These are phyloP conservation scores for Stomorhina lunata DNA, from an alignment of 2,888 invertebrate genomes.

Conservation along the genomic window DNA sequence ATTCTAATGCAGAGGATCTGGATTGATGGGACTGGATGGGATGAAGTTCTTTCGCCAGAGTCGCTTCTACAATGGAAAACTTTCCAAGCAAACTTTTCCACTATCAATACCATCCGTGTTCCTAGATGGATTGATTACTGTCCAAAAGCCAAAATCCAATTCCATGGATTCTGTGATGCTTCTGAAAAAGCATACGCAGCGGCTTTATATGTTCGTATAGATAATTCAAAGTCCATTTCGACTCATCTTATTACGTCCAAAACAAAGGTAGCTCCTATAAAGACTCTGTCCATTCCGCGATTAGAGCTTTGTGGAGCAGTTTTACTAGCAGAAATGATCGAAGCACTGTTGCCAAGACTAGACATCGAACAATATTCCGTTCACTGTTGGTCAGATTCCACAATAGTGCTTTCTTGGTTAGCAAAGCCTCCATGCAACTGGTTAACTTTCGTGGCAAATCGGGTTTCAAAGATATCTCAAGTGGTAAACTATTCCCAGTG, in stretches of 20 bases:
- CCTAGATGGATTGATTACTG: constrained; percentile 40
- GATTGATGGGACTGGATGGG: constrained; percentile 43
- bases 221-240: too few relatives aligned
- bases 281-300: background rate
- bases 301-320: too few relatives aligned
- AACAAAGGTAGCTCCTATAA: background rate
- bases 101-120: constrained; percentile 30
- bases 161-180: constrained; percentile 51
- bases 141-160: background rate
- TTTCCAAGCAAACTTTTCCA: constrained; percentile 19
- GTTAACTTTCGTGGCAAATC: too few relatives aligned
- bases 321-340: background rate
- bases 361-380: background rate
- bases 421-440: constrained; percentile 18
- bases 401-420: too few relatives aligned
- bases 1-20: constrained; percentile 61
- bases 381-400: background rate
- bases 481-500: constrained; percentile 3
- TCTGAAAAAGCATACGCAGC: constrained; percentile 52
- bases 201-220: constrained; percentile 11
- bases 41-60: background rate
- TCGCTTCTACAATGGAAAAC: constrained; percentile 3
- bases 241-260: background rate
- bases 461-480: constrained; percentile 22
- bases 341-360: background rate